A percentile compares a stretch with the other conserved stretches of the same genome.
Conservation (phyloP, 2,113 vertebrate genomes). For the Laterallus jamaicensis region DNA sequence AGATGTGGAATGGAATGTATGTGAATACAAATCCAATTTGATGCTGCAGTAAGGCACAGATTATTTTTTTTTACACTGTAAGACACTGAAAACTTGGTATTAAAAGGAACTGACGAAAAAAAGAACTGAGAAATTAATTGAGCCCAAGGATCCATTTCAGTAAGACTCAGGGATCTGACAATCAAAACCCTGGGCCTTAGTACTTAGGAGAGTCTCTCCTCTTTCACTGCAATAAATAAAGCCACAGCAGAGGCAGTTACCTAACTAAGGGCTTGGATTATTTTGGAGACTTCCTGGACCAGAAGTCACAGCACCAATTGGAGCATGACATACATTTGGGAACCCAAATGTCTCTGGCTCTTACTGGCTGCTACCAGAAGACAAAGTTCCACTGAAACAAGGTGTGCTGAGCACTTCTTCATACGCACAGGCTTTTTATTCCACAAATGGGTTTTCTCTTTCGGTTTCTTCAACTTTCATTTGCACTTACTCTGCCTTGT, state of each 20-base stretch:
- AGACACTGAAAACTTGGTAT: background rate
- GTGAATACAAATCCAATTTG: background rate
- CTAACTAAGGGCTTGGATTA: background rate
- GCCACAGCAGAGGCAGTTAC: fast-evolving
- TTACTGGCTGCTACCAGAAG: background rate
- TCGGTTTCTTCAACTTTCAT: background rate
- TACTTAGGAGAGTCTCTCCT: background rate
- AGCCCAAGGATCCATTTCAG: background rate
- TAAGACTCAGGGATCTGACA: background rate
- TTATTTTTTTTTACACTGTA: background rate
- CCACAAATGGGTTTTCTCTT: background rate
- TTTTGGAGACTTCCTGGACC: background rate
- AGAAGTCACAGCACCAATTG: background rate
- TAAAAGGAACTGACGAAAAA: background rate
- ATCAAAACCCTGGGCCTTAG: background rate
- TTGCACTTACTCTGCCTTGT: background rate
- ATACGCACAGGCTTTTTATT: background rate
- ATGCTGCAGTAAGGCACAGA: background rate
- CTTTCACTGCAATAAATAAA: background rate
- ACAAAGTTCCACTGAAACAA: background rate
- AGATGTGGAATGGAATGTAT: background rate
- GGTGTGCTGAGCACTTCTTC: background rate
- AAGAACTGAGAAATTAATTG: background rate
- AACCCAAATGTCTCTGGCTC: background rate
- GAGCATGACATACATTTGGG: fast-evolving